Conservation (phyloP, 2,113 vertebrate species). For the Corythaeola cristata region DNA sequence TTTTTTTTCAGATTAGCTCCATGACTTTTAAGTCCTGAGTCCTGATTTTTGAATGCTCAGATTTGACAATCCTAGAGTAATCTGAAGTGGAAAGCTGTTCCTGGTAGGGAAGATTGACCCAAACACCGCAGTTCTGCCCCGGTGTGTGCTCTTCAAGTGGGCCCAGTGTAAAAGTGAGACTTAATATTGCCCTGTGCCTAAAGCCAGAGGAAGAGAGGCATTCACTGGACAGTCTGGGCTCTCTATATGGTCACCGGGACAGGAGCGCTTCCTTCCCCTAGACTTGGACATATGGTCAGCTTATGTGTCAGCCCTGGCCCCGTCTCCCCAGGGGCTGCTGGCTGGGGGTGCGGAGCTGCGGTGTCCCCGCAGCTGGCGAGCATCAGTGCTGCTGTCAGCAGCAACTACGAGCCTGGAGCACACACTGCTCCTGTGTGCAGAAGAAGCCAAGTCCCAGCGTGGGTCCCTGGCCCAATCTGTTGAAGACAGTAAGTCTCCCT, state of each 20-base stretch:
- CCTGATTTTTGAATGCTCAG: background rate
- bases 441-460: background rate
- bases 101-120: background rate
- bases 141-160: fast-evolving
- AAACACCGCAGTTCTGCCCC: fast-evolving
- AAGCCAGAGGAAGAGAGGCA: background rate
- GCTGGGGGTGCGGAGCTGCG: background rate
- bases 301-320: background rate
- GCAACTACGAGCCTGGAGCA: background rate
- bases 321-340: background rate
- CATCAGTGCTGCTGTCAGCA: constrained; percentile 49
- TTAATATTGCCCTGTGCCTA: background rate
- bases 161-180: fast-evolving
- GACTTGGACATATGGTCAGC: background rate
- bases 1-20: background rate
- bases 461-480: background rate
- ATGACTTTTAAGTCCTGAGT: background rate
- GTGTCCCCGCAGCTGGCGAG: constrained; percentile 11
- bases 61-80: background rate
- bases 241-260: background rate
- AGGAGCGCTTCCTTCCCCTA: background rate
- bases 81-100: background rate
- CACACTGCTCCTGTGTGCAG: background rate
- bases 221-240: background rate
- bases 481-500: background rate